Percentiles rank a stretch among this genome's conserved stretches.
These are phyloP conservation scores for Anthopleura sola DNA, from an alignment of 64 coral and sea anemone species.

Conservation along the genomic window DNA sequence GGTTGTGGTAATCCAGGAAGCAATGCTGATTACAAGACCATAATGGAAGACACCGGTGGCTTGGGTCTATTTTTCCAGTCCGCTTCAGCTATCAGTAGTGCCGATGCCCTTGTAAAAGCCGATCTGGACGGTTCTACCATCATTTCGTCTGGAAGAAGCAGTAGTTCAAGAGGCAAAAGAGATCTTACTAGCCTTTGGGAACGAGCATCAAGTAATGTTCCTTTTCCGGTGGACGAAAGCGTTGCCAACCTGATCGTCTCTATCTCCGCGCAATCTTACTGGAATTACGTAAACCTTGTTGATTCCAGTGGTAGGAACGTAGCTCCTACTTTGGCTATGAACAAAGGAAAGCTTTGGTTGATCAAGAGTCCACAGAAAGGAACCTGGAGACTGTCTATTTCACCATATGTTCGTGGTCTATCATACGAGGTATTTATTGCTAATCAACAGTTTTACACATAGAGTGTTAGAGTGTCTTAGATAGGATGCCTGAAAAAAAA, in stretches of 20 bases:
- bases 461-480: background rate
- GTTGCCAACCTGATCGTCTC: slow-evolving; percentile 57
- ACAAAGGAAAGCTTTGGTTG: slow-evolving; percentile 50
- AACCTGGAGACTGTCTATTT: slow-evolving; percentile 42
- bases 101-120: slow-evolving; percentile 4
- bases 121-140: slow-evolving; percentile 27
- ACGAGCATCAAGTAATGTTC: background rate
- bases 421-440: slow-evolving; percentile 41
- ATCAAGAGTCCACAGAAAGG: slow-evolving; percentile 48
- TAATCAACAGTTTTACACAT: background rate
- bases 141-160: slow-evolving; percentile 10
- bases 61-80: slow-evolving; percentile 10
- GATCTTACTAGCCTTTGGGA: background rate
- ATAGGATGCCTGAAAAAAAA: background rate
- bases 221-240: slow-evolving; percentile 60
- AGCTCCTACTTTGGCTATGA: slow-evolving; percentile 25
- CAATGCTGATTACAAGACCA: slow-evolving; percentile 11
- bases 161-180: background rate
- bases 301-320: slow-evolving; percentile 17
- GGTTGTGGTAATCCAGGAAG: slow-evolving; percentile 4
- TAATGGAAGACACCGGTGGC: slow-evolving; percentile 30
- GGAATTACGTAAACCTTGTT: slow-evolving; percentile 7
- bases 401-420: slow-evolving; percentile 27
- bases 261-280: background rate
- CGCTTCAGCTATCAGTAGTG: slow-evolving; percentile 13